Evolutionary conservation across 2,888 invertebrate species (phyloP).

Genomic region (Microplitis deprimator): DNA sequence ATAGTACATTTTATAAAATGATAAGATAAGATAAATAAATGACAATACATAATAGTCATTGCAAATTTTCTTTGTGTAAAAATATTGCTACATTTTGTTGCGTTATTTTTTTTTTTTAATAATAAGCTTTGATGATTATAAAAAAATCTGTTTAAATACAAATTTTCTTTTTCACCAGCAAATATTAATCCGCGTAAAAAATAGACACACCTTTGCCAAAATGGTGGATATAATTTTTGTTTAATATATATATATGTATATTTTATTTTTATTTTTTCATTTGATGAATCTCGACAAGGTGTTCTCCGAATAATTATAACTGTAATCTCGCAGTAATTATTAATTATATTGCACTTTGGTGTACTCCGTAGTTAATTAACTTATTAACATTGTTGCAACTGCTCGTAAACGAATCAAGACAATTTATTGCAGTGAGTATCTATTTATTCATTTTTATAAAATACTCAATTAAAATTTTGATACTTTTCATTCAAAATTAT

Average conservation of each 20-base stretch:
- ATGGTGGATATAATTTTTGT: constrained; percentile 6
- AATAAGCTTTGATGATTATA: constrained; percentile 37
- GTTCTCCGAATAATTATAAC: constrained; percentile 26
- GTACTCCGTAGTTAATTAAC: constrained; percentile 49
- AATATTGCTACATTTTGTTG: constrained; percentile 63
- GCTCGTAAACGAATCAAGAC: not conserved
- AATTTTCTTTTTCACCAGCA: constrained; percentile 44
- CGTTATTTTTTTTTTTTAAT: constrained; percentile 39
- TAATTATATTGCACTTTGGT: constrained; percentile 67
- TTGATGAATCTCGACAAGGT: constrained; percentile 38
- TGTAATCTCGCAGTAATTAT: constrained; percentile 41
- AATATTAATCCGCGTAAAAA: constrained; percentile 48
- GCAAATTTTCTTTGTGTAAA: constrained; percentile 63
- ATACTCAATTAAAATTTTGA: not conserved
- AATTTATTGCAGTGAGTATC: constrained; percentile 21
- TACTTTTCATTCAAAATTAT: not conserved
- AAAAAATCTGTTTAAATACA: constrained; percentile 41
- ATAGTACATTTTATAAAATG: constrained; percentile 29
- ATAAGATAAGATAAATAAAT: constrained; percentile 49
- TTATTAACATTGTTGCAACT: constrained; percentile 12
- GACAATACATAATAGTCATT: constrained; percentile 53
- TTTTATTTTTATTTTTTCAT: constrained; percentile 27
- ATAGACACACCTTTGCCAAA: constrained; percentile 42
- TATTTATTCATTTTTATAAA: not conserved
- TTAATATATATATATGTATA: not conserved